Evolutionary conservation across 2,113 vertebrate species (phyloP).

Genomic region (Corythoichthys intestinalis): DNA sequence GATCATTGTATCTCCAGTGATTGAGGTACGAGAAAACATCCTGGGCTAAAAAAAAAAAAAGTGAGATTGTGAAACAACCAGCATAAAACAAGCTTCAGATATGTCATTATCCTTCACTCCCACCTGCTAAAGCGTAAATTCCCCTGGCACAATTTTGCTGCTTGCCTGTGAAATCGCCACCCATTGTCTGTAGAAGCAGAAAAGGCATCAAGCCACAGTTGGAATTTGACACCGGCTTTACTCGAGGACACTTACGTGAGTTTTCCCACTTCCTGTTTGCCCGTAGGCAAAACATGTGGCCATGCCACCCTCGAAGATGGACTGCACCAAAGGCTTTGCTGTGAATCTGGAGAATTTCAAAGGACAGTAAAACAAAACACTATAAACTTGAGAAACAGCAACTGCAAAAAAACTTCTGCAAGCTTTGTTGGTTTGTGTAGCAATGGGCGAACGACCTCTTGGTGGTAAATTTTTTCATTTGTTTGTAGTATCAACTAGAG

Average conservation of each 20-base stretch:
- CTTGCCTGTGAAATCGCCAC: constrained; percentile 86
- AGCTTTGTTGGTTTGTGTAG: too few species aligned
- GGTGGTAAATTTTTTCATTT: too few species aligned
- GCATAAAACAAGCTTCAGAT: background rate
- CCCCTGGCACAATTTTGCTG: constrained; percentile 85
- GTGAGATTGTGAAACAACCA: background rate
- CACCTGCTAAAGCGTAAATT: constrained; percentile 92
- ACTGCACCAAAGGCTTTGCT: constrained; percentile 88
- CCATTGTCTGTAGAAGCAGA: constrained; percentile 83
- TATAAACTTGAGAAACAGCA: too few species aligned
- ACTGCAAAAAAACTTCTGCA: too few species aligned
- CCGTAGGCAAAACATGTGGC: constrained; percentile 97
- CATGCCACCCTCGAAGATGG: constrained; percentile 88
- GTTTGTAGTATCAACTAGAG: too few species aligned
- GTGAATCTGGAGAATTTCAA: constrained; percentile 76
- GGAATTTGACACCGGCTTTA: background rate
- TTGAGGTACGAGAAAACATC: constrained; percentile 86
- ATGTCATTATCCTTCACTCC: constrained; percentile 37
- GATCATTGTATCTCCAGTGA: constrained; percentile 74
- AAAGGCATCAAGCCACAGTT: background rate
- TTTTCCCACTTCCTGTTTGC: constrained; percentile 97
- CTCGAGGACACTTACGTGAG: constrained; percentile 80
- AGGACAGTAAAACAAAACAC: background rate
- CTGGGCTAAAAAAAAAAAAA: constrained; percentile 72
- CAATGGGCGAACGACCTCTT: too few species aligned